These are phyloP conservation scores for Uria lomvia DNA, from an alignment of 2,113 vertebrate species.

Conservation along the genomic window DNA sequence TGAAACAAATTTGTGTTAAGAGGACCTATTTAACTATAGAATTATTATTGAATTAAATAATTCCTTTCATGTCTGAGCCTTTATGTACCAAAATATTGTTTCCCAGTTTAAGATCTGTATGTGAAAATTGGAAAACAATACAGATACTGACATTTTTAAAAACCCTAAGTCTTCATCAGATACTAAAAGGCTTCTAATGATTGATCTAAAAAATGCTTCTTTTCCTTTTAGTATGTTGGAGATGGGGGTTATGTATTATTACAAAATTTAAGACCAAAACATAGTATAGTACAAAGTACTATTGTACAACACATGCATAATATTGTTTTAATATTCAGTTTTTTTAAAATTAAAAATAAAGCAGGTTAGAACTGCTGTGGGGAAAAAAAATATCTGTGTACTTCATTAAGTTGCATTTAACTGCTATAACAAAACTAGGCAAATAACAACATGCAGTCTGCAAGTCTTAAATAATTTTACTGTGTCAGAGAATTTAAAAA, in stretches of 20 bases:
- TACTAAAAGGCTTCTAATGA: neutral
- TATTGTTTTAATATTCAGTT: neutral
- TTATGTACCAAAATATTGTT: neutral
- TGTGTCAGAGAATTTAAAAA: neutral
- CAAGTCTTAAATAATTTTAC: neutral
- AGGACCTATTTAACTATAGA: neutral
- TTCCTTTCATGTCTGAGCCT: neutral
- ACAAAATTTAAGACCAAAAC: neutral
- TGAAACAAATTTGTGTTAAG: slow-evolving; percentile 8
- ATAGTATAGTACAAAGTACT: neutral
- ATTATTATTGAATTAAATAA: slow-evolving; percentile 20
- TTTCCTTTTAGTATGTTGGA: neutral
- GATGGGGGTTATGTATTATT: neutral
- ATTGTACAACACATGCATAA: neutral
- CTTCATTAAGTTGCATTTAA: neutral
- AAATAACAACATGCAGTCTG: neutral
- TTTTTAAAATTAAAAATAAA: neutral
- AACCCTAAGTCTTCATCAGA: neutral
- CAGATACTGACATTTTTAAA: neutral
- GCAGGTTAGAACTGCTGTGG: neutral
- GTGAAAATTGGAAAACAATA: neutral
- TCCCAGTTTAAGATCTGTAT: neutral
- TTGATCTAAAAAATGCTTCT: neutral
- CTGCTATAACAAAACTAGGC: neutral
- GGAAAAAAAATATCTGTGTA: neutral